Percentiles rank a stretch among this genome's conserved stretches.
These are phyloP conservation scores for Pogonognathellus flavescens DNA, from an alignment of 1,140 invertebrate species.

Conservation along the genomic window DNA sequence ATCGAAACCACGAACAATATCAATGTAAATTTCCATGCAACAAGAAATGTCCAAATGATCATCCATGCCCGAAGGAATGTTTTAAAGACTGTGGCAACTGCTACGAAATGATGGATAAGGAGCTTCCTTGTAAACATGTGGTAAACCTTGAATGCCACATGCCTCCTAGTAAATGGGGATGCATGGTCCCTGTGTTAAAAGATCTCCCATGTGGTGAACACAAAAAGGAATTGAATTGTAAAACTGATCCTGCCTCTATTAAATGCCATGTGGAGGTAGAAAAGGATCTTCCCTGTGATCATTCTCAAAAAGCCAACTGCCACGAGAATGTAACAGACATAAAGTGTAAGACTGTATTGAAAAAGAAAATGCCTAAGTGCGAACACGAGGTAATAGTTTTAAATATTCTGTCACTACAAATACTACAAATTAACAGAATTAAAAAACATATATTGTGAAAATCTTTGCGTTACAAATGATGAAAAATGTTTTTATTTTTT, in stretches of 20 bases:
- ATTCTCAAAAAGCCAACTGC: slow-evolving; percentile 43
- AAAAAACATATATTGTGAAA: neutral
- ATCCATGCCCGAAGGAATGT: neutral
- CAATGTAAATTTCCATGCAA: slow-evolving; percentile 60
- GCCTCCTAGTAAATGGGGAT: neutral
- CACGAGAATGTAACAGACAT: neutral
- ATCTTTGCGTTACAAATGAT: neutral
- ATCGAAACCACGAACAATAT: slow-evolving; percentile 60
- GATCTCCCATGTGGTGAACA: slow-evolving; percentile 65
- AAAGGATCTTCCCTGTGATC: slow-evolving; percentile 54
- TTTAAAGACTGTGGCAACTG: neutral
- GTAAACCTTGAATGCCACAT: slow-evolving; percentile 29
- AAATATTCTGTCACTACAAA: no score
- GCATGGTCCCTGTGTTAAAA: slow-evolving; percentile 53
- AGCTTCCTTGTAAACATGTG: slow-evolving; percentile 28
- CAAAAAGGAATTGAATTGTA: slow-evolving; percentile 10
- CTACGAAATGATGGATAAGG: neutral
- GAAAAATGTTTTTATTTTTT: no score
- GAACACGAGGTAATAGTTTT: slow-evolving; percentile 39
- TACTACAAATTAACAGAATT: no score
- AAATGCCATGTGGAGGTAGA: neutral
- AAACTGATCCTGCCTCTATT: slow-evolving; percentile 1
- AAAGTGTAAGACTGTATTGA: slow-evolving; percentile 10
- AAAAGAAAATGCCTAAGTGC: slow-evolving; percentile 5
- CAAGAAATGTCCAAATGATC: slow-evolving; percentile 58